These are phyloP conservation scores for Spermophilus dauricus DNA, from an alignment of 2,113 vertebrate species.

Conservation along the genomic window DNA sequence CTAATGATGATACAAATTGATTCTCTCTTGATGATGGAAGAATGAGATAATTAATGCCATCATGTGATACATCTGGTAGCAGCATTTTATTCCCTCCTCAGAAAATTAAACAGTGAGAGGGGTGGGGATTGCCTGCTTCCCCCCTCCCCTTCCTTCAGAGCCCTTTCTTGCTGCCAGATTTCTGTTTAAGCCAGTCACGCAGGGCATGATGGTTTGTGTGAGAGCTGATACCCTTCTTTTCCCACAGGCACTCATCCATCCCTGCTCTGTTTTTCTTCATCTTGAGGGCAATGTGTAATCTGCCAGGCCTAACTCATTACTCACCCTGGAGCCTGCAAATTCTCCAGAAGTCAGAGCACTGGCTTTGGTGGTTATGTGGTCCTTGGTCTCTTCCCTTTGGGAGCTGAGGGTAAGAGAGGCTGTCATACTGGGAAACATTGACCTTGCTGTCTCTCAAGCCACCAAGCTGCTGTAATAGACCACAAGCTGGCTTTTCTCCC, in stretches of 20 bases:
- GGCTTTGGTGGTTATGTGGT: slow-evolving; percentile 42
- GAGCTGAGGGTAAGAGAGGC: slow-evolving; percentile 47
- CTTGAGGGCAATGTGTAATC: slow-evolving; percentile 31
- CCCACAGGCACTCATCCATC: slow-evolving; percentile 70
- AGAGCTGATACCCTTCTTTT: slow-evolving; percentile 73
- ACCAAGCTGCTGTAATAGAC: not conserved
- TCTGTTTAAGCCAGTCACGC: slow-evolving; percentile 46
- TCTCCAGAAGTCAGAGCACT: slow-evolving; percentile 65
- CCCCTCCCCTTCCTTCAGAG: not conserved
- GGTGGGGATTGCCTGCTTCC: not conserved
- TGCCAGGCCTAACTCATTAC: slow-evolving; percentile 67
- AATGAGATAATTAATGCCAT: slow-evolving; percentile 36
- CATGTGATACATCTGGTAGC: slow-evolving; percentile 10
- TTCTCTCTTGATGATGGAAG: slow-evolving; percentile 56
- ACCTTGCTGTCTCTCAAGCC: slow-evolving; percentile 34
- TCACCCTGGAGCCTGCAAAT: slow-evolving; percentile 62
- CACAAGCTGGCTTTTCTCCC: not conserved
- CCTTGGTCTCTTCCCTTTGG: slow-evolving; percentile 55
- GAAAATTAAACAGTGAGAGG: slow-evolving; percentile 54
- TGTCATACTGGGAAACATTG: not conserved
- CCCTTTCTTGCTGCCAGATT: slow-evolving; percentile 64
- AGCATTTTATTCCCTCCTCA: slow-evolving; percentile 30
- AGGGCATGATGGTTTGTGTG: slow-evolving; percentile 61
- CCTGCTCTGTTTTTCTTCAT: slow-evolving; percentile 79
- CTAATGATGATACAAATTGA: not conserved